Evolutionary conservation across 2,888 invertebrate genomes (phyloP).

Genomic region (Plebejus anna): DNA sequence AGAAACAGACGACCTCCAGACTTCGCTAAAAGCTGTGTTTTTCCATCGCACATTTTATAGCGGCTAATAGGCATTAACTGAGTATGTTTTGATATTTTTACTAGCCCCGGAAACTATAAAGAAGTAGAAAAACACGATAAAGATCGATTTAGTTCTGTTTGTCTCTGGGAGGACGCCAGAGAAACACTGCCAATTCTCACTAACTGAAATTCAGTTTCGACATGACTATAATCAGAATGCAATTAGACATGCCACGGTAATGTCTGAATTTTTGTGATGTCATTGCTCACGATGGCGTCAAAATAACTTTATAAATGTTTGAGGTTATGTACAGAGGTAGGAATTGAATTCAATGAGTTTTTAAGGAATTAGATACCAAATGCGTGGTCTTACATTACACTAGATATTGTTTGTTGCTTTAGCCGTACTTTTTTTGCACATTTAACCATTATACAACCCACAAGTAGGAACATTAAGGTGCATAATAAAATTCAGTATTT

Average conservation of each 20-base stretch:
- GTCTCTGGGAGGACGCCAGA: constrained; percentile 60
- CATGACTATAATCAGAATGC: constrained; percentile 38
- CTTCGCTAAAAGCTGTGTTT: not conserved
- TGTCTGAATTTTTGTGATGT: constrained; percentile 21
- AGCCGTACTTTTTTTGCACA: too few species aligned
- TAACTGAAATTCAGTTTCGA: constrained; percentile 44
- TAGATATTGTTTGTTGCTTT: not conserved
- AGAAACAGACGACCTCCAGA: not conserved
- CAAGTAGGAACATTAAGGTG: too few species aligned
- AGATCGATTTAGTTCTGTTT: constrained; percentile 23
- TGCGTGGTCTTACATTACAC: too few species aligned
- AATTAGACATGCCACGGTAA: constrained; percentile 24
- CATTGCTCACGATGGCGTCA: constrained; percentile 4
- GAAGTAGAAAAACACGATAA: constrained; percentile 39
- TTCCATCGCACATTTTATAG: not conserved
- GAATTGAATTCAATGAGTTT: not conserved
- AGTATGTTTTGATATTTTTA: constrained; percentile 31
- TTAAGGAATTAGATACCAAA: too few species aligned
- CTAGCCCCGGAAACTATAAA: constrained; percentile 24
- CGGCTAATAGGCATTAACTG: not conserved
- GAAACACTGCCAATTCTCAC: constrained; percentile 62
- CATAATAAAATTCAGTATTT: too few species aligned
- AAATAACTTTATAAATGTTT: constrained; percentile 11
- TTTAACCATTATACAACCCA: too few species aligned
- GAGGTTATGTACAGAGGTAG: not conserved